Conservation (phyloP, 2,888 invertebrate species). For the Hyppa rectilinea region DNA sequence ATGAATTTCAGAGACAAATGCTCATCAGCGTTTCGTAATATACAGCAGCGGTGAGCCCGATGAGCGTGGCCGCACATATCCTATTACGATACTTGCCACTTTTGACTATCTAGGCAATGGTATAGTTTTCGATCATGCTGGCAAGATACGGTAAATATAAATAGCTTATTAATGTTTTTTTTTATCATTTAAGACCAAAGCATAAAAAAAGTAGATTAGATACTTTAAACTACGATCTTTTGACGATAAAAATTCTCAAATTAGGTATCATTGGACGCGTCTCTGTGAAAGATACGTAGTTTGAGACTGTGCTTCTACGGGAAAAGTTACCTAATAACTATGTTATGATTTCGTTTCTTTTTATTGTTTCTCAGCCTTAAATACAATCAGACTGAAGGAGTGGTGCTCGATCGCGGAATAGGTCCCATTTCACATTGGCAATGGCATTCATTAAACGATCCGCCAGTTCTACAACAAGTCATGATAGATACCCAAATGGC, state of each 20-base stretch:
- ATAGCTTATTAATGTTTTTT: neutral
- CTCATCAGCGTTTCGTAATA: constrained; percentile 83
- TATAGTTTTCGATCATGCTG: constrained; percentile 84
- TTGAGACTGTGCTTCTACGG: neutral
- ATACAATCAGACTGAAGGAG: constrained; percentile 88
- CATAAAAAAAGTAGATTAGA: neutral
- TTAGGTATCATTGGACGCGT: neutral
- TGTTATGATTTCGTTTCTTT: neutral
- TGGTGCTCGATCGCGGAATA: constrained; percentile 81
- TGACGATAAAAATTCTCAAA: too few species aligned
- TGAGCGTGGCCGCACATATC: constrained; percentile 79
- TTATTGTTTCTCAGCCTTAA: constrained; percentile 77
- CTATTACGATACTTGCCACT: constrained; percentile 82
- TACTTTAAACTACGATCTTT: neutral
- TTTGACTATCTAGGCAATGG: constrained; percentile 87
- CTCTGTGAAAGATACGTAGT: neutral
- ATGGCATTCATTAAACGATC: constrained; percentile 87
- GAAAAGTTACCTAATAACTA: neutral
- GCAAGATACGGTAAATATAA: constrained; percentile 82
- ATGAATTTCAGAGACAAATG: constrained; percentile 79
- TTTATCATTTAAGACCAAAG: neutral
- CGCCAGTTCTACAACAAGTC: constrained; percentile 85
- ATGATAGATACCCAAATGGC: constrained; percentile 86
- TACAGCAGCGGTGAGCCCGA: constrained; percentile 85
- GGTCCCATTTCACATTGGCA: constrained; percentile 87